phyloP scores from a whole-genome alignment of 1,140 invertebrate genomes.

The Rhagoletis zephyria region DNA sequence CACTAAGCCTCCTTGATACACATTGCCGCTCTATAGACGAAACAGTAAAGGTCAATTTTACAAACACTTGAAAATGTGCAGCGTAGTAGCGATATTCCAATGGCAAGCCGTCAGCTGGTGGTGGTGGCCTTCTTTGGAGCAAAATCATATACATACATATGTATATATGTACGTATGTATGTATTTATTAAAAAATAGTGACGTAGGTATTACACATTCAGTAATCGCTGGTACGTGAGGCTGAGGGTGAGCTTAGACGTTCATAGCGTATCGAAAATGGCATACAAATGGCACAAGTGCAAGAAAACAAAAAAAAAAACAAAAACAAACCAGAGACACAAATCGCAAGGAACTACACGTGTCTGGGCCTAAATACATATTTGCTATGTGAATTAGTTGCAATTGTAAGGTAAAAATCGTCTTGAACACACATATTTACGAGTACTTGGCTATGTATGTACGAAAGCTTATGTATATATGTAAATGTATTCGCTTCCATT shows the following conservation, averaged over 20 bases:
- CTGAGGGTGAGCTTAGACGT: neutral
- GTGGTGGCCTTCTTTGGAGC: neutral
- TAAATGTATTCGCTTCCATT: neutral
- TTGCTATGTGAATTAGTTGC: neutral
- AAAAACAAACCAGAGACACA: neutral
- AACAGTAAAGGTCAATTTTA: conserved; percentile 43
- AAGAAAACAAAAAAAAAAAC: neutral
- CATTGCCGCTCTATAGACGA: neutral
- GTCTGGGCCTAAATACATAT: neutral
- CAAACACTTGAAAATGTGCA: conserved; percentile 45
- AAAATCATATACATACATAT: neutral
- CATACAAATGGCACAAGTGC: neutral
- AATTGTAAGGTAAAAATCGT: neutral
- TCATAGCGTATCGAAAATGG: neutral
- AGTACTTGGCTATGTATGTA: too few relatives aligned
- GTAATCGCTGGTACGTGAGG: neutral
- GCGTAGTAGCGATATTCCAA: conserved; percentile 1
- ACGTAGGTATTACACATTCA: neutral
- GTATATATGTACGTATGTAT: neutral
- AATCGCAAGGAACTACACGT: neutral
- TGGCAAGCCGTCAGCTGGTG: conserved; percentile 38
- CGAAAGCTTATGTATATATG: neutral
- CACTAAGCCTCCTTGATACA: neutral
- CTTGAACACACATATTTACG: neutral
- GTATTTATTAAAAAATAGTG: conserved; percentile 3